Evolutionary conservation across 2,113 vertebrate species (phyloP).

Genomic region (Odocoileus virginianus): DNA sequence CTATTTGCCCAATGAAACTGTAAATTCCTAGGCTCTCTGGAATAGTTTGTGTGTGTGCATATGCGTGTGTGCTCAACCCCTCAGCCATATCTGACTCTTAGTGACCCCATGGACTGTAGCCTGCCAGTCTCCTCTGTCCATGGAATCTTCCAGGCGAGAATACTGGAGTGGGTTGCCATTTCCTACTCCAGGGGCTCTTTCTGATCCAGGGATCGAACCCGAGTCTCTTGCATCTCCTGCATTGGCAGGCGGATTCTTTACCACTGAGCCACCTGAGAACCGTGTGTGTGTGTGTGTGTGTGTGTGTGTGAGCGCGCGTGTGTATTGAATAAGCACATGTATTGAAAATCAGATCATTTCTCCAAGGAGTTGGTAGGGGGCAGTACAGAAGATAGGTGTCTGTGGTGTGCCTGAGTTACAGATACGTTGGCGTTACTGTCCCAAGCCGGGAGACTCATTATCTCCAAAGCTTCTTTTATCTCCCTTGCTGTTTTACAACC

Average conservation of each 20-base stretch:
- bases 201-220: neutral
- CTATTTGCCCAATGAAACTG: neutral
- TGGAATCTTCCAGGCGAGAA: neutral
- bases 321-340: neutral
- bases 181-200: neutral
- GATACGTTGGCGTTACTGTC: neutral
- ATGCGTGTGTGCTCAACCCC: neutral
- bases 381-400: neutral
- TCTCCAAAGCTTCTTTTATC: conserved; percentile 22
- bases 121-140: neutral
- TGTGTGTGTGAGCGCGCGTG: too few species aligned
- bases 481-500: neutral
- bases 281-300: neutral
- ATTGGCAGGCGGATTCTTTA: neutral
- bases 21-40: neutral
- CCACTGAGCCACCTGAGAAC: neutral
- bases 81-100: neutral
- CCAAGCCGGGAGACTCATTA: neutral
- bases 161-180: neutral
- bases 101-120: neutral
- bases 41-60: neutral
- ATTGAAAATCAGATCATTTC: conserved; percentile 32
- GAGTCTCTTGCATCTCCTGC: neutral
- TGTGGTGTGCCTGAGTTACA: neutral
- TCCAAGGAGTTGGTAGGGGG: neutral